Percentiles rank a stretch among this genome's conserved stretches.
phyloP scores from a whole-genome alignment of 2,888 invertebrate genomes.

The Zygogramma bicolorata region DNA sequence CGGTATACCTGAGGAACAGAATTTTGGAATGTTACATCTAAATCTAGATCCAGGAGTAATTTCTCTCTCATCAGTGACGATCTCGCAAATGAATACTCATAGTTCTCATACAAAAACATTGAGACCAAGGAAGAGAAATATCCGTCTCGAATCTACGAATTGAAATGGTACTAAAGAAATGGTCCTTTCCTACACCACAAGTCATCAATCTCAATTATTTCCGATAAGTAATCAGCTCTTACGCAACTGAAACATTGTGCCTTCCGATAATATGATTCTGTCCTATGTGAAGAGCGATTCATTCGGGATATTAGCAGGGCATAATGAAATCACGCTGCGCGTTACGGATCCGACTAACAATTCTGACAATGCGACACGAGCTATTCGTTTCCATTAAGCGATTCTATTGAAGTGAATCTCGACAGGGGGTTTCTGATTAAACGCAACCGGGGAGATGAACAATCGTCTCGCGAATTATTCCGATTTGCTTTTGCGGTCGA shows the following conservation, averaged over 20 bases:
- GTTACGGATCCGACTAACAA: slow-evolving; percentile 53
- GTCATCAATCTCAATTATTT: slow-evolving; percentile 10
- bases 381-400: slow-evolving; percentile 60
- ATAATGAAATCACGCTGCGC: slow-evolving; percentile 58
- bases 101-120: too few species aligned
- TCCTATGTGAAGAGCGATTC: slow-evolving; percentile 9
- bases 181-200: neutral
- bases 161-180: too few species aligned
- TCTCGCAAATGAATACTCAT: too few species aligned
- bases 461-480: slow-evolving; percentile 34
- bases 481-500: slow-evolving; percentile 29
- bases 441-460: slow-evolving; percentile 57
- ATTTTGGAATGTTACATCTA: too few species aligned
- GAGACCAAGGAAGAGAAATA: too few species aligned
- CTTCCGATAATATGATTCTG: slow-evolving; percentile 33
- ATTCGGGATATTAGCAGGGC: slow-evolving; percentile 22
- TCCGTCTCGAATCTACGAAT: too few species aligned
- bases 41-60: too few species aligned
- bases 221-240: slow-evolving; percentile 18
- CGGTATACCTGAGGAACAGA: too few species aligned
- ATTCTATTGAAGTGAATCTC: slow-evolving; percentile 56
- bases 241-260: slow-evolving; percentile 9
- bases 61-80: too few species aligned
- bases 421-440: slow-evolving; percentile 58
- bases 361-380: slow-evolving; percentile 58